Conservation (phyloP, 1,140 invertebrate genomes). For the Bilobella aurantiaca region DNA sequence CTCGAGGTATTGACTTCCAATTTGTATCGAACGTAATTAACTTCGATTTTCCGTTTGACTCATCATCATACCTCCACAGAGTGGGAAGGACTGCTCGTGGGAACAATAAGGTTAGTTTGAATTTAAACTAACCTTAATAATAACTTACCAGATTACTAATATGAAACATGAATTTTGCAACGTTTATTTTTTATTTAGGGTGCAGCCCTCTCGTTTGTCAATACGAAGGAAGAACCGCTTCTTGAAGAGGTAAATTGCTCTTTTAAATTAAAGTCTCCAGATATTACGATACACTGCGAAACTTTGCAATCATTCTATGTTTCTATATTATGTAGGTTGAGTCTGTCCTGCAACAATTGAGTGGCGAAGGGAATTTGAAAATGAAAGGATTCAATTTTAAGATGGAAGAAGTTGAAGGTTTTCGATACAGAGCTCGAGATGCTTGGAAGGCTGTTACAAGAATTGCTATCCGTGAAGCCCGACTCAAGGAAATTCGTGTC, state of each 20-base stretch:
- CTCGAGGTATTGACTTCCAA: constrained; percentile 95
- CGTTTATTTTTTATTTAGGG: constrained; percentile 47
- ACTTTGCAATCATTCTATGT: not conserved
- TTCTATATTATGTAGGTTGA: constrained; percentile 20
- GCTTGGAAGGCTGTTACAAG: constrained; percentile 86
- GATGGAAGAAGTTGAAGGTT: constrained; percentile 89
- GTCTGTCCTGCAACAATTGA: constrained; percentile 22
- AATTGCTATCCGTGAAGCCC: constrained; percentile 80
- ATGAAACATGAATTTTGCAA: not conserved
- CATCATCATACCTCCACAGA: constrained; percentile 84
- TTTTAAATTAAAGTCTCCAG: constrained; percentile 16
- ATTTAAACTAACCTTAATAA: not conserved
- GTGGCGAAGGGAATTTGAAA: constrained; percentile 24
- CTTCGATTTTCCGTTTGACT: constrained; percentile 87
- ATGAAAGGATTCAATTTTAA: constrained; percentile 74
- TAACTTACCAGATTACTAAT: not conserved
- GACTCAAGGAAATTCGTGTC: constrained; percentile 88
- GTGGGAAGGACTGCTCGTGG: constrained; percentile 89
- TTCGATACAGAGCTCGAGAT: constrained; percentile 85
- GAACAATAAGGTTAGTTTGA: constrained; percentile 63
- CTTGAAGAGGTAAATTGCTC: constrained; percentile 61
- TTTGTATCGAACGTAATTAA: constrained; percentile 95
- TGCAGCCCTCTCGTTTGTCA: constrained; percentile 86
- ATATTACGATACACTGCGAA: not conserved
- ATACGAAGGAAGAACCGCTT: constrained; percentile 62